Conservation (phyloP, 2,797 vertebrate genomes). For the Cygnus olor region DNA sequence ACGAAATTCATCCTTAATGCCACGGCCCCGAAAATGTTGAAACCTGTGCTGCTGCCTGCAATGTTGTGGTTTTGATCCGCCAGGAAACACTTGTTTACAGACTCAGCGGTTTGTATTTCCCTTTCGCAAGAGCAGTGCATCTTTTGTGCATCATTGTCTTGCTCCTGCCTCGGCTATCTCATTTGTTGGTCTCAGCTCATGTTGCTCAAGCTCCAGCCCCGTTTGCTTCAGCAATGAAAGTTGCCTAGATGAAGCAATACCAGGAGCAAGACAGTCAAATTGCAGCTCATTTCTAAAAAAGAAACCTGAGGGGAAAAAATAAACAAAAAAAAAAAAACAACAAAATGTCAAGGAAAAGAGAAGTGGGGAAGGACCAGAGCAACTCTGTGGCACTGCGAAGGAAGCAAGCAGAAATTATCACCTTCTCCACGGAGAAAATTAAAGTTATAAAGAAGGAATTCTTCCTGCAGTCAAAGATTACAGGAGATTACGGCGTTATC, state of each 20-base stretch:
- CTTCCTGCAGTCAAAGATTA: background rate
- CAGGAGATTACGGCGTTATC: background rate
- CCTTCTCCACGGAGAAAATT: rapidly evolving
- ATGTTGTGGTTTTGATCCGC: background rate
- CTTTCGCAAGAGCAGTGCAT: slow-evolving; percentile 6
- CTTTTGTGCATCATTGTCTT: background rate
- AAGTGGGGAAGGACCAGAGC: background rate
- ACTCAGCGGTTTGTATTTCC: slow-evolving; percentile 14
- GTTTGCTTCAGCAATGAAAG: background rate
- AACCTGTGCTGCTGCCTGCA: background rate
- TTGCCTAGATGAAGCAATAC: slow-evolving; percentile 2
- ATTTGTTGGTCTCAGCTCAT: background rate
- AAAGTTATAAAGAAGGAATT: background rate
- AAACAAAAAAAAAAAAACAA: no score
- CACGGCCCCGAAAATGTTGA: background rate
- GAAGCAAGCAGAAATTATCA: background rate
- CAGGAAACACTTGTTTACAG: background rate
- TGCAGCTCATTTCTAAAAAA: background rate
- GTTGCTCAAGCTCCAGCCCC: slow-evolving; percentile 29
- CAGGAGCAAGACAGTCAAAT: background rate
- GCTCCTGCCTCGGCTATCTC: background rate
- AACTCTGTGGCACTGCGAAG: background rate
- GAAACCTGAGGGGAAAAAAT: no score
- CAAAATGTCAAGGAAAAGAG: background rate
- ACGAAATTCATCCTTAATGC: background rate